These are phyloP conservation scores for Xanthia togata DNA, from an alignment of 2,888 invertebrate species.

Conservation along the genomic window DNA sequence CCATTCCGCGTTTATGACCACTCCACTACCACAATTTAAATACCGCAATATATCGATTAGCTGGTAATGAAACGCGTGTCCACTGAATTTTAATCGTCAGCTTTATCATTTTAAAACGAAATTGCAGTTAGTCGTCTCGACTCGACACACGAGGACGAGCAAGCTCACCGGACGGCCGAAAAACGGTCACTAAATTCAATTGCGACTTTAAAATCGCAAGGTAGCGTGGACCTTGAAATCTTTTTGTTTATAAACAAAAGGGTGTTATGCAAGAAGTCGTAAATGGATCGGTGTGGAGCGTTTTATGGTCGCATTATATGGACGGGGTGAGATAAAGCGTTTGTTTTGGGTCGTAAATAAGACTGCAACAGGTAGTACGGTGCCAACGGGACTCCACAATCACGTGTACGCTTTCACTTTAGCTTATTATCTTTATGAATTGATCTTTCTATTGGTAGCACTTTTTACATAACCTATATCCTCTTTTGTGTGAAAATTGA, in stretches of 20 bases:
- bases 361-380: slow-evolving; percentile 90
- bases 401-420: slow-evolving; percentile 88
- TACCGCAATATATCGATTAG: slow-evolving; percentile 72
- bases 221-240: slow-evolving; percentile 84
- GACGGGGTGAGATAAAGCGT: slow-evolving; percentile 88
- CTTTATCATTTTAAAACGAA: slow-evolving; percentile 66
- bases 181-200: slow-evolving; percentile 80
- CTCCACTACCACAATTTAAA: slow-evolving; percentile 67
- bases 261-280: slow-evolving; percentile 88
- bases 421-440: slow-evolving; percentile 85
- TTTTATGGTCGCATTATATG: slow-evolving; percentile 89
- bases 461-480: slow-evolving; percentile 48
- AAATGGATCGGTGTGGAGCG: slow-evolving; percentile 82
- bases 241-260: slow-evolving; percentile 90
- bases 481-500: slow-evolving; percentile 44
- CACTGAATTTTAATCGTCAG: slow-evolving; percentile 78
- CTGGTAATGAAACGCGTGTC: slow-evolving; percentile 68
- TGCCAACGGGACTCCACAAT: slow-evolving; percentile 87
- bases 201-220: slow-evolving; percentile 72
- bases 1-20: slow-evolving; percentile 70
- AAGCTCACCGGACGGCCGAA: slow-evolving; percentile 76
- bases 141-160: slow-evolving; percentile 57
- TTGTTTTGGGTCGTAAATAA: slow-evolving; percentile 91
- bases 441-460: slow-evolving; percentile 75
- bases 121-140: slow-evolving; percentile 48